Percentiles rank a stretch among this genome's conserved stretches.
These are phyloP conservation scores for Automeris io DNA, from an alignment of 2,888 invertebrate genomes.

Conservation along the genomic window DNA sequence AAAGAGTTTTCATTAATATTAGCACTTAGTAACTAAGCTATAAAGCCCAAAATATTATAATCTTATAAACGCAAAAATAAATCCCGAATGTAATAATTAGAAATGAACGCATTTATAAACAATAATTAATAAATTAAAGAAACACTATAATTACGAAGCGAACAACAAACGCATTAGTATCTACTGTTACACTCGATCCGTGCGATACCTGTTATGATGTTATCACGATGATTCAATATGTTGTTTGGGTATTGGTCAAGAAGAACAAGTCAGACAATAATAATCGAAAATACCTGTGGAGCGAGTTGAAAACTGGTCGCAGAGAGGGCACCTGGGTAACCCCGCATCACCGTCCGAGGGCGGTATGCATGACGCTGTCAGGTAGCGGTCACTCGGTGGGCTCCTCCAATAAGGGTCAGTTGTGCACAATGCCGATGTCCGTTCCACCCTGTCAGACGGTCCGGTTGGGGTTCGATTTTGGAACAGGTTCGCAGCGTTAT, in stretches of 20 bases:
- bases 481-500: constrained; percentile 36
- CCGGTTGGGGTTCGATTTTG: constrained; percentile 34
- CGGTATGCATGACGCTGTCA: constrained; percentile 60
- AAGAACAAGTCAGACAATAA: constrained; percentile 28
- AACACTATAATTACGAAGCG: no score
- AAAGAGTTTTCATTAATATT: no score
- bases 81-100: no score
- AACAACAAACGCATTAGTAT: no score
- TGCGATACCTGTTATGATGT: constrained; percentile 15
- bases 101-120: no score
- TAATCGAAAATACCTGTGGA: constrained; percentile 55
- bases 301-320: constrained; percentile 53
- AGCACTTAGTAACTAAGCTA: no score
- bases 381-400: constrained; percentile 55
- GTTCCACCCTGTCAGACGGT: constrained; percentile 38
- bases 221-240: constrained; percentile 32
- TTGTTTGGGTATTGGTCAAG: constrained; percentile 31
- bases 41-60: no score
- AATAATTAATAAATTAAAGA: no score
- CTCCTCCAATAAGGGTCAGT: constrained; percentile 62
- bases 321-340: constrained; percentile 57
- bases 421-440: constrained; percentile 59
- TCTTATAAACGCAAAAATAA: no score
- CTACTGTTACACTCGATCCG: neutral
- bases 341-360: constrained; percentile 60